Percentiles rank a stretch among this genome's conserved stretches.
Evolutionary conservation across 2,888 invertebrate genomes (phyloP).

Genomic region (Papilio elwesi): DNA sequence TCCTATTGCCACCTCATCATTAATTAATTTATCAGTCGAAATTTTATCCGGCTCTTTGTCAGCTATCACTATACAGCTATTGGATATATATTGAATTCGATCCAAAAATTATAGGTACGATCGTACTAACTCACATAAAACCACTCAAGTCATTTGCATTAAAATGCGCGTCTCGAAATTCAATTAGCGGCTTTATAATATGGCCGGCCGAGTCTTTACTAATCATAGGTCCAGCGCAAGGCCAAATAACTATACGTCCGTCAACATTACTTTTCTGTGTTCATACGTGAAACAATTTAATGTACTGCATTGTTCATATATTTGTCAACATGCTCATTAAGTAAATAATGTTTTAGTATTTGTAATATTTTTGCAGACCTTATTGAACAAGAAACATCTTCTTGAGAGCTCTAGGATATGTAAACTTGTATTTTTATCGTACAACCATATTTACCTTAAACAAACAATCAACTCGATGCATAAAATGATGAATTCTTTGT

Average conservation of each 20-base stretch:
- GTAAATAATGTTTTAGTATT: background rate
- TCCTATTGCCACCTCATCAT: background rate
- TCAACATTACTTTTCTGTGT: background rate
- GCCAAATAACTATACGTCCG: slow-evolving; percentile 9
- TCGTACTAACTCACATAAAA: slow-evolving; percentile 24
- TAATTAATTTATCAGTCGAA: slow-evolving; percentile 12
- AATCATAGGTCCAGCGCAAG: slow-evolving; percentile 11
- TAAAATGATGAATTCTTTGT: no score
- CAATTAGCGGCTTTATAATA: slow-evolving; percentile 33
- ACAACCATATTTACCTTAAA: no score
- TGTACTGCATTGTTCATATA: background rate
- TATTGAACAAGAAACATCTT: background rate
- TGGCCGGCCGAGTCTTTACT: slow-evolving; percentile 8
- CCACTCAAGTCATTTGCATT: slow-evolving; percentile 31
- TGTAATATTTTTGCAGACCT: background rate
- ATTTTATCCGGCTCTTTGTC: background rate
- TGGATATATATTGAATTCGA: slow-evolving; percentile 3
- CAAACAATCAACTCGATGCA: no score
- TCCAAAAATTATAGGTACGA: slow-evolving; percentile 24
- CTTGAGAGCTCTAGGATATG: no score
- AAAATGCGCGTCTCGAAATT: slow-evolving; percentile 34
- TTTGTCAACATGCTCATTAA: background rate
- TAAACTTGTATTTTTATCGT: background rate
- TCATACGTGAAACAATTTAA: background rate
- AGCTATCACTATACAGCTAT: background rate